Conservation (phyloP, 53 echinoderm and acorn worm genomes). For the Henricia sp. region DNA sequence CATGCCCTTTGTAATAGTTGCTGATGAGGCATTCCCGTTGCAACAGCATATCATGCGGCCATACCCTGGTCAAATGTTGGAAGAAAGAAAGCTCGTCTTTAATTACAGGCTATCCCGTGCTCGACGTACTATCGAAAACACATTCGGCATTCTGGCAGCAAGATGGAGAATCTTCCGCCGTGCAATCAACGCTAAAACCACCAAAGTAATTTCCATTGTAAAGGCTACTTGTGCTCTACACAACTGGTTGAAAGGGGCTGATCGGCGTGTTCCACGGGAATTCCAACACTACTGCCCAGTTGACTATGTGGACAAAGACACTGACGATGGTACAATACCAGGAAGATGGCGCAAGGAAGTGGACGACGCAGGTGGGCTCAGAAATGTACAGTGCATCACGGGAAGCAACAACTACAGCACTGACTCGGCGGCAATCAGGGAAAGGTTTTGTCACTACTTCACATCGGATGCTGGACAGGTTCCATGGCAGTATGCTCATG, state of each 20-base stretch:
- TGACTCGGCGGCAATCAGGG: not conserved
- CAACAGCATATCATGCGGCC: constrained; percentile 38
- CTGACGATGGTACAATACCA: not conserved
- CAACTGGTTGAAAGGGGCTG: constrained; percentile 37
- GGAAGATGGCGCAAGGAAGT: constrained; percentile 11
- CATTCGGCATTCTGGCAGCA: constrained; percentile 37
- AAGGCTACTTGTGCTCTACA: constrained; percentile 45
- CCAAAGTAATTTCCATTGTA: constrained; percentile 8
- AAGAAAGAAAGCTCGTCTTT: constrained; percentile 23
- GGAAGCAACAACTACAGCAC: not conserved
- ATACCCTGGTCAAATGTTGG: constrained; percentile 14
- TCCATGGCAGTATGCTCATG: not conserved
- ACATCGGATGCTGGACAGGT: not conserved
- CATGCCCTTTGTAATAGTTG: constrained; percentile 16
- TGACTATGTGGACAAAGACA: not conserved
- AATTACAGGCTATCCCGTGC: constrained; percentile 51
- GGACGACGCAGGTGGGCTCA: not conserved
- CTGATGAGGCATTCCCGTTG: constrained; percentile 59
- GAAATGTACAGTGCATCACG: not conserved
- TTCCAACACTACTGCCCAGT: constrained; percentile 9
- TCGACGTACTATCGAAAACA: constrained; percentile 33
- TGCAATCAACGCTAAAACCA: not conserved
- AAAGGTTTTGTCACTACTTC: not conserved
- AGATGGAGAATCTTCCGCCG: constrained; percentile 31
- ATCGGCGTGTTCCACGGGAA: not conserved